These are phyloP conservation scores for Gymnogyps californianus DNA, from an alignment of 2,113 vertebrate genomes.

Conservation along the genomic window DNA sequence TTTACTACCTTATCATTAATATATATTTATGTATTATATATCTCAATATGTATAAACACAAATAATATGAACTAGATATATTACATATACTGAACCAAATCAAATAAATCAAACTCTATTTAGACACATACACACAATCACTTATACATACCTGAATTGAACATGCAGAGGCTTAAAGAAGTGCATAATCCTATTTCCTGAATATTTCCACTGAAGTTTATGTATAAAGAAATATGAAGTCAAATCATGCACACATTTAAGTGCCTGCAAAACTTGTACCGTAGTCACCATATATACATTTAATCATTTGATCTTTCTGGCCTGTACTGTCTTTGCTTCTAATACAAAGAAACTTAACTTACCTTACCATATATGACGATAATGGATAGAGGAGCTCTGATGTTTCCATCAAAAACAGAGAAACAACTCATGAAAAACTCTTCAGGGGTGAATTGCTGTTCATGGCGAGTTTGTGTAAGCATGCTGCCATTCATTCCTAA, in stretches of 20 bases:
- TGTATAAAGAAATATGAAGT: background rate
- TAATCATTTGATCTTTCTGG: background rate
- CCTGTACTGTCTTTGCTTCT: background rate
- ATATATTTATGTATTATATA: background rate
- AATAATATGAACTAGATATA: background rate
- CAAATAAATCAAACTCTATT: background rate
- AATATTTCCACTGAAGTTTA: background rate
- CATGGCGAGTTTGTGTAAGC: background rate
- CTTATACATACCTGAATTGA: background rate
- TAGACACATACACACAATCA: background rate
- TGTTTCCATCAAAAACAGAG: background rate
- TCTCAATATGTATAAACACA: background rate
- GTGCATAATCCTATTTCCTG: background rate
- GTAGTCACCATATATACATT: background rate
- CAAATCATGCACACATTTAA: fast-evolving
- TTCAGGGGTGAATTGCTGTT: background rate
- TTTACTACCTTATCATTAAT: background rate
- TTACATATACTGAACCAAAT: background rate
- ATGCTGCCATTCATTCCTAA: background rate
- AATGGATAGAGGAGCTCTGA: background rate
- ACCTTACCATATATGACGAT: background rate
- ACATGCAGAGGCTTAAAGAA: background rate
- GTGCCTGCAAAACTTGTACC: background rate
- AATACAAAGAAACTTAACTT: background rate
- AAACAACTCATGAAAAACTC: background rate